Base-by-base conservation (phyloP, 2,113 vertebrate species). In the Salvelinus sp. region DNA sequence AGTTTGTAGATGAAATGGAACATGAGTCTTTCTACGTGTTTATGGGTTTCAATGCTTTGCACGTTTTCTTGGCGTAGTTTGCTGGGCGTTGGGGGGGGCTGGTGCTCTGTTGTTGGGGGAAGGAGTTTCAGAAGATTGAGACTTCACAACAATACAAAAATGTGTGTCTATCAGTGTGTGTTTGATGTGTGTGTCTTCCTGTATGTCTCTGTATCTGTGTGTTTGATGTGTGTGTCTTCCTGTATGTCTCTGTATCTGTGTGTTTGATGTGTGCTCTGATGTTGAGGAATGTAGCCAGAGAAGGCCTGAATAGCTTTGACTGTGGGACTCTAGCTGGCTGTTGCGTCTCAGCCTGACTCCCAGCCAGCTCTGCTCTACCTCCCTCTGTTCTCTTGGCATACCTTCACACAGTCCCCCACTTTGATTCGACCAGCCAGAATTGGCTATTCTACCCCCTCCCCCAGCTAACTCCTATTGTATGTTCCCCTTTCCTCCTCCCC, bases 401-500 rank as follows among this genome's bases (percentile, higher is more conserved):
- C 82, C 87, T 91, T 92, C 90, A 94, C 81, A 90, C 78, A 73
- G 65, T 72, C 68, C 62, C 44, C 79, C 83, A 70, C 91, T 92
- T 92, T 92, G 84, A 91, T 89, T 89, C 83, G 69, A 71, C 73
- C 48, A 27, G 77, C 85, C 83, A 89, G 82, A 87, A 85, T 82
- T 69, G 27, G 69, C 78, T 83, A 83, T 82, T 78, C 83, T 76
- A 79, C 77, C 83, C 82, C 82, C 83, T 81, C 79, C 87, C 77
- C 85, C 83, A 85, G 86, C 85, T 88, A 87, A 84, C 88, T 89
- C 85, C 87, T 88, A 83, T 91, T 91, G 89, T 91, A 67, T 25
- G 50, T 64, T 69, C 76, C 72, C 66, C 54, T 63, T 69, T 66
- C 57, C 50, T 71, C 54, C 9, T n/a, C 76, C 80, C 54, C 77